phyloP scores from a whole-genome alignment of 2,888 invertebrate species.

The Lomographa bimaculata region DNA sequence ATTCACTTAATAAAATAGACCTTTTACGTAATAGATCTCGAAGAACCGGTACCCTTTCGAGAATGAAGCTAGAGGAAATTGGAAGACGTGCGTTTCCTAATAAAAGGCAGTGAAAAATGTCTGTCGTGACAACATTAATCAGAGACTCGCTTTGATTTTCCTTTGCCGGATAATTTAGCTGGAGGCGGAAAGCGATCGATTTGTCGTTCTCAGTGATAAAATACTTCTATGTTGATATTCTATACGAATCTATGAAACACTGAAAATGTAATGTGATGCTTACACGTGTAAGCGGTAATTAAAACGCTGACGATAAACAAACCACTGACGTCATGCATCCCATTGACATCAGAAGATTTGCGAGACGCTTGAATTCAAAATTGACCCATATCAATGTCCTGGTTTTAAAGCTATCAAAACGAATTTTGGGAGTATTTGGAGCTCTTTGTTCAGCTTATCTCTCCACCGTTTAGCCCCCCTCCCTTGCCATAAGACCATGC shows the following conservation, averaged over 20 bases:
- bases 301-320: too few species aligned
- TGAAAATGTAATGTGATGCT: conserved; percentile 6
- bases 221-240: too few species aligned
- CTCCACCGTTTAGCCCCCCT: conserved; percentile 12
- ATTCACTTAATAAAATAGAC: conserved; percentile 16
- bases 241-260: conserved; percentile 6
- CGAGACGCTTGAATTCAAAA: too few species aligned
- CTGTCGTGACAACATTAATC: conserved; percentile 29
- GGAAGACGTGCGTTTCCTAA: conserved; percentile 24
- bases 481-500: conserved; percentile 11
- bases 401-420: too few species aligned
- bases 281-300: conserved; percentile 1
- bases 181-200: conserved; percentile 24
- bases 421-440: too few species aligned
- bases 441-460: conserved; percentile 18
- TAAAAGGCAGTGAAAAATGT: conserved; percentile 29
- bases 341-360: too few species aligned
- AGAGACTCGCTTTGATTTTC: conserved; percentile 29
- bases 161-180: conserved; percentile 29
- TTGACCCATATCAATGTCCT: conserved; percentile 3
- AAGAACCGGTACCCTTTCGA: conserved; percentile 13
- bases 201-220: conserved; percentile 23
- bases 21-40: conserved; percentile 12
- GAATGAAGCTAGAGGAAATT: conserved; percentile 16
- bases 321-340: too few species aligned